A percentile compares a stretch with the other conserved stretches of the same genome.
phyloP scores from a whole-genome alignment of 1,140 invertebrate species.

The Bombus pascuorum region DNA sequence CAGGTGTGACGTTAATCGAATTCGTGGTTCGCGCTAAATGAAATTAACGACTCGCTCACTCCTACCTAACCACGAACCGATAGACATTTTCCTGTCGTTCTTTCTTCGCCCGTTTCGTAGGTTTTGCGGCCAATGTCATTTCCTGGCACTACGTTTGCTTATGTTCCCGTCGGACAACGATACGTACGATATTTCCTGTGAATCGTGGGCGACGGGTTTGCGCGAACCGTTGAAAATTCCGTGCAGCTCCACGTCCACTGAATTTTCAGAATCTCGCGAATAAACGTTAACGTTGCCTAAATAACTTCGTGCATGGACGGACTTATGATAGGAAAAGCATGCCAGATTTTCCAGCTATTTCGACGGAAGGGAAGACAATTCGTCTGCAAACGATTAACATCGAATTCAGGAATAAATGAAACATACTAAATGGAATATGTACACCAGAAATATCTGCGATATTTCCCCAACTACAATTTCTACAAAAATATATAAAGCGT shows the following conservation, averaged over 20 bases:
- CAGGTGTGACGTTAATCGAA: conserved; percentile 78
- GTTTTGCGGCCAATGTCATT: conserved; percentile 1
- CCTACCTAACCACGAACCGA: conserved; percentile 47
- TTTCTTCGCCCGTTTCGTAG: conserved; percentile 24
- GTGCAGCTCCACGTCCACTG: not conserved
- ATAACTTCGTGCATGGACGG: not conserved
- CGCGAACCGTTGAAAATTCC: conserved; percentile 7
- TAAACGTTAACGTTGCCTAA: not conserved
- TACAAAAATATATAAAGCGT: not conserved
- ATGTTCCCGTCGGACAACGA: not conserved
- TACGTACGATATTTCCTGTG: not conserved
- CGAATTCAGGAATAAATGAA: not conserved
- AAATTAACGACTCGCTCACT: conserved; percentile 78
- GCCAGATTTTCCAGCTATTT: not conserved
- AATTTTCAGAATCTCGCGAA: not conserved
- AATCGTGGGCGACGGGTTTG: too few species aligned
- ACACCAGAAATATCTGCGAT: not conserved
- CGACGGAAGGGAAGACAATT: not conserved
- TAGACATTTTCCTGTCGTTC: conserved; percentile 50
- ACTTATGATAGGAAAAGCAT: conserved; percentile 1
- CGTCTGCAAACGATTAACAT: not conserved
- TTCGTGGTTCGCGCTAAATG: conserved; percentile 74
- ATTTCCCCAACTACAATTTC: not conserved
- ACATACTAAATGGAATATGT: not conserved
- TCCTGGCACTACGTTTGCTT: too few species aligned